Conservation (phyloP, 1,140 invertebrate species). For the Grapholita molesta region DNA sequence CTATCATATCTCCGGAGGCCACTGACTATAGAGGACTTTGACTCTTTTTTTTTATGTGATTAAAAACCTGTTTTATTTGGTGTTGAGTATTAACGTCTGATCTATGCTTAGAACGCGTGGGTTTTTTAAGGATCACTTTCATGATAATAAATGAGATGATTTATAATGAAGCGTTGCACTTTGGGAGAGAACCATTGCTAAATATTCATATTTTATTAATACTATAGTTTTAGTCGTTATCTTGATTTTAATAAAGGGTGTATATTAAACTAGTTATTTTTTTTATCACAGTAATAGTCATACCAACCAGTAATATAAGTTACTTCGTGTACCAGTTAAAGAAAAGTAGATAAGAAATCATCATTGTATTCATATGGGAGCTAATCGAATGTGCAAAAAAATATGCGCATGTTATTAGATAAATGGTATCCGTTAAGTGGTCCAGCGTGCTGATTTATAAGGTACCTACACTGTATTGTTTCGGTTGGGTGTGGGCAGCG, state of each 20-base stretch:
- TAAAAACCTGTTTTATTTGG: neutral
- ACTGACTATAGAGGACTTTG: neutral
- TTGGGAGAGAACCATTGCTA: too few relatives aligned
- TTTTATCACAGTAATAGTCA: neutral
- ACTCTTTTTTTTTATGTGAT: neutral
- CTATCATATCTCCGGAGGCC: conserved; percentile 7
- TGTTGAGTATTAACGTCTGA: neutral
- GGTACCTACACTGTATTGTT: conserved; percentile 46
- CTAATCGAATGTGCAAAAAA: conserved; percentile 42
- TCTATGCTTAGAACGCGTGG: neutral
- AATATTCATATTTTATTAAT: too few relatives aligned
- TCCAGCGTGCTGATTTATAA: conserved; percentile 47
- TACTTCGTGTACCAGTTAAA: conserved; percentile 1
- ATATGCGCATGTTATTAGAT: conserved; percentile 31
- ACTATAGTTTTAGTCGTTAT: too few relatives aligned
- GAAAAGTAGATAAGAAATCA: conserved; percentile 38
- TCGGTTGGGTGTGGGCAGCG: conserved; percentile 29
- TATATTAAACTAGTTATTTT: too few relatives aligned
- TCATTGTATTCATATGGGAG: conserved; percentile 59
- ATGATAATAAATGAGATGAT: neutral
- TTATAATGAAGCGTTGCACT: too few relatives aligned
- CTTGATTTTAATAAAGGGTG: too few relatives aligned
- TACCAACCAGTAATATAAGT: neutral
- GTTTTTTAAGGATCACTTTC: neutral
- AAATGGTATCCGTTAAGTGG: conserved; percentile 41